Percentiles rank a stretch among this genome's conserved stretches.
phyloP scores from a whole-genome alignment of 2,797 vertebrate genomes.

The Hoplostethus atlanticus region DNA sequence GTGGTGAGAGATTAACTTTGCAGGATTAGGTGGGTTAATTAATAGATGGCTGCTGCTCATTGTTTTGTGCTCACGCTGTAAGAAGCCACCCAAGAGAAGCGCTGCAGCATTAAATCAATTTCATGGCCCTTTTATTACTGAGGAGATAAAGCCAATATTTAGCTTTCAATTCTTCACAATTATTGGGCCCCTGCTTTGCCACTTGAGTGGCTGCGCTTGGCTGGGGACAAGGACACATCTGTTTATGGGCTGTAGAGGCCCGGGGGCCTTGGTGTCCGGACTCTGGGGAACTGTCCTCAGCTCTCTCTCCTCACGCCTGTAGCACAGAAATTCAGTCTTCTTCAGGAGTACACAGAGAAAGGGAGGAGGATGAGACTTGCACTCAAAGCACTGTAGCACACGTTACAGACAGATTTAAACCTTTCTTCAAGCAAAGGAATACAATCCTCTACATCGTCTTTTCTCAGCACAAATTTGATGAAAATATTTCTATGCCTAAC shows the following conservation, averaged over 20 bases:
- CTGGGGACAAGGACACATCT: constrained; percentile 86
- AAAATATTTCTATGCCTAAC: constrained; percentile 7
- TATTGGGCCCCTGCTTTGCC: constrained; percentile 83
- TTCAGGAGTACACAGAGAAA: constrained; percentile 51
- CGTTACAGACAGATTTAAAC: constrained; percentile 10
- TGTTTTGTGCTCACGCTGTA: constrained; percentile 85
- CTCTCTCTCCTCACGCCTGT: constrained; percentile 64
- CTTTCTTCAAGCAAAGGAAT: background rate
- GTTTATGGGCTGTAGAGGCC: constrained; percentile 79
- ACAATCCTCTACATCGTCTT: background rate
- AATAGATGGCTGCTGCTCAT: constrained; percentile 90
- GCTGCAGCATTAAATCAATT: constrained; percentile 92
- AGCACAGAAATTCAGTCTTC: constrained; percentile 56
- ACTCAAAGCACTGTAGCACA: constrained; percentile 37
- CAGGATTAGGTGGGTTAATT: constrained; percentile 90
- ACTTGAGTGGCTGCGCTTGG: constrained; percentile 84
- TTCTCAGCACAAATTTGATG: constrained; percentile 2
- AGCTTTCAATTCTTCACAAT: constrained; percentile 89
- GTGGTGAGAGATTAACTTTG: constrained; percentile 87
- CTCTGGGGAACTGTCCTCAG: constrained; percentile 82
- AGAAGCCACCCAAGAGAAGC: constrained; percentile 87
- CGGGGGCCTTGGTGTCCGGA: constrained; percentile 78
- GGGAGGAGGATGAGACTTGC: constrained; percentile 57
- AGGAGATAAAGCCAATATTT: constrained; percentile 87
- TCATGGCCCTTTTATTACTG: constrained; percentile 91